Base-by-base conservation (phyloP, 2,113 vertebrate genomes). In the Hyla sarda region DNA sequence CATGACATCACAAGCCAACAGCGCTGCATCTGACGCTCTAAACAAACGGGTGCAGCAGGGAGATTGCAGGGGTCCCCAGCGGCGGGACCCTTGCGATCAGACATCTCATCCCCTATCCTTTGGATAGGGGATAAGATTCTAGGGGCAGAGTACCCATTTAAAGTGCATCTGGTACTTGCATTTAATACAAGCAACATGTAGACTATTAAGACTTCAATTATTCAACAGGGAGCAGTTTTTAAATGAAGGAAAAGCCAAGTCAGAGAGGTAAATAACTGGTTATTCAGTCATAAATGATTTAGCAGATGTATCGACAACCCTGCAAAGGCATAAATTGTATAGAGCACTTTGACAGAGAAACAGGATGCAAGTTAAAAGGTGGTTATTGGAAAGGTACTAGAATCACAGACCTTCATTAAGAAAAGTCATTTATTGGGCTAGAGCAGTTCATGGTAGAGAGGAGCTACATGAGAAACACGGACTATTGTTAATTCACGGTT, bases 181-280 rank as follows among this genome's bases (percentile, higher is more conserved):
- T 34, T 69, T 60, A 25, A 11, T 11, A 25, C 58, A 60, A 25
- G 5, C 30, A 34, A 19, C 25, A 16, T 28, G 12, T 30, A n/a
- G 28, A 65, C 60, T 65, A 65, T 65, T 65, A 65, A 65, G 25
- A 28, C 17, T 7, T 69, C 34, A 69, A 34, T 69, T 34, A 69
- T 69, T 69, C 30, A 69, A 17, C 17, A 34, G 28, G 19, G 0
- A 34, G 8, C 65, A 19, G 67, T 37, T 37, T 23, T 41, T 32
- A 37, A 37, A 71, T 71, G 32, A 71, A 37, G 34, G 67, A 71
- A 37, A 71, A 37, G 67, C 67, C 67, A 71, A 71, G 67, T 71
- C 67, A 0, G 32, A 71, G 67, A 37, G 67, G 67, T 71, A 71
- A 71, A 71, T 71, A 71, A 71, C 67, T 71, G 32, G 67, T 71